These are phyloP conservation scores for Pampus argenteus DNA, from an alignment of 2,797 vertebrate genomes.

Conservation along the genomic window DNA sequence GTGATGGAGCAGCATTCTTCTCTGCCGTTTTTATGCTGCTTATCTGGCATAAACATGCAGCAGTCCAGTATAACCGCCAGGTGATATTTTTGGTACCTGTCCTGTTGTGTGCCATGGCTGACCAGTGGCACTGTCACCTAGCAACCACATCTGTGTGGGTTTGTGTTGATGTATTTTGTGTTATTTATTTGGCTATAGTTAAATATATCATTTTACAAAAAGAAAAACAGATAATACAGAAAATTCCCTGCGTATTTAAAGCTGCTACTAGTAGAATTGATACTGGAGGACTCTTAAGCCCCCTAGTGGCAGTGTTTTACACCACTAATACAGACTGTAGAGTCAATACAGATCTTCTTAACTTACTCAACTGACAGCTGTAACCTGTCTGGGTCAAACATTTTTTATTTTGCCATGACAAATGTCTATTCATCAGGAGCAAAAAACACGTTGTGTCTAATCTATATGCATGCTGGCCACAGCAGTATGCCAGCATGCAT, in stretches of 20 bases:
- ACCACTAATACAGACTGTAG: background rate
- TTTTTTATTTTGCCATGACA: background rate
- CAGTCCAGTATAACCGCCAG: background rate
- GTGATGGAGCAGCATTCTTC: background rate
- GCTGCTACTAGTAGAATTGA: background rate
- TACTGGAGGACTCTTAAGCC: background rate
- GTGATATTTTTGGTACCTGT: background rate
- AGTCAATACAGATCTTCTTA: conserved; percentile 11
- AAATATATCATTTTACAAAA: background rate
- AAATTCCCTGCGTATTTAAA: background rate
- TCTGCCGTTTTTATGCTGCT: background rate
- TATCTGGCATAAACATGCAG: background rate
- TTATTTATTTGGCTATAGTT: conserved; percentile 10
- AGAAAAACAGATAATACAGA: background rate
- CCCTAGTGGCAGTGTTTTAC: conserved; percentile 1
- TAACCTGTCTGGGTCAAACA: background rate
- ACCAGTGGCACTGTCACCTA: conserved; percentile 26
- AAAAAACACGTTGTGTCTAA: too few species aligned
- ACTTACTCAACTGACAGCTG: background rate
- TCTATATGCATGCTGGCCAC: too few species aligned
- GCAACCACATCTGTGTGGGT: conserved; percentile 38
- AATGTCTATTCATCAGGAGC: conserved; percentile 1
- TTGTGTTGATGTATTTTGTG: background rate
- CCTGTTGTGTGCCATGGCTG: conserved; percentile 1
- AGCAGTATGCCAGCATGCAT: too few species aligned